Conservation (phyloP, 2,888 invertebrate species). For the Trimorus sp. region DNA sequence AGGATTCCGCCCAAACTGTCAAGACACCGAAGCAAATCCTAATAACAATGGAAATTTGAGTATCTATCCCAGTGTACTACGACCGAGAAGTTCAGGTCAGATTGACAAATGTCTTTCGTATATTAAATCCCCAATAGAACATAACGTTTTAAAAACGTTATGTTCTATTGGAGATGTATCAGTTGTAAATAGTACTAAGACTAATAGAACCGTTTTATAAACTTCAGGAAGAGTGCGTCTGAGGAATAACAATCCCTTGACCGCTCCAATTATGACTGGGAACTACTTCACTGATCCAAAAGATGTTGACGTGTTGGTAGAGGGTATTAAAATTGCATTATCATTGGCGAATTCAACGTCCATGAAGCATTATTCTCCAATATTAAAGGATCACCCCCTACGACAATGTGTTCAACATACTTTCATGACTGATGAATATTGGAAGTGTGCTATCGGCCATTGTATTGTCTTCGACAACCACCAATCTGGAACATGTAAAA, state of each 20-base stretch:
- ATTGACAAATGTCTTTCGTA: no score
- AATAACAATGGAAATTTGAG: no score
- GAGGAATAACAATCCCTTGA: constrained; percentile 86
- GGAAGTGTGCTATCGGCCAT: constrained; percentile 85
- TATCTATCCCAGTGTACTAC: no score
- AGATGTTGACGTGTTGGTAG: constrained; percentile 85
- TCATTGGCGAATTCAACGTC: constrained; percentile 84
- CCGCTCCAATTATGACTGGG: constrained; percentile 88
- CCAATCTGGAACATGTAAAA: constrained; percentile 91
- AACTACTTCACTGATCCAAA: constrained; percentile 88
- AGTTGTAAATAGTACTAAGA: no score
- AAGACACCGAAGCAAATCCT: no score
- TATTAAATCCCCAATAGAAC: no score
- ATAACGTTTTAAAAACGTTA: no score
- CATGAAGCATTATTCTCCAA: constrained; percentile 74
- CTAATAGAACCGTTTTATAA: no score
- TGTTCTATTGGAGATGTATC: no score
- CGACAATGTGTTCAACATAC: constrained; percentile 72
- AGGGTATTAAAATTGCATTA: constrained; percentile 85
- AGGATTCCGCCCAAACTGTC: no score
- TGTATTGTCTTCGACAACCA: constrained; percentile 91
- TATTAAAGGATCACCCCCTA: constrained; percentile 71
- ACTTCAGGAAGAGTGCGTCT: constrained; percentile 80
- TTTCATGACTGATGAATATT: constrained; percentile 86
- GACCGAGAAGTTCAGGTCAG: no score